These are phyloP conservation scores for Sialis lutaria DNA, from an alignment of 2,888 invertebrate species.

Conservation along the genomic window DNA sequence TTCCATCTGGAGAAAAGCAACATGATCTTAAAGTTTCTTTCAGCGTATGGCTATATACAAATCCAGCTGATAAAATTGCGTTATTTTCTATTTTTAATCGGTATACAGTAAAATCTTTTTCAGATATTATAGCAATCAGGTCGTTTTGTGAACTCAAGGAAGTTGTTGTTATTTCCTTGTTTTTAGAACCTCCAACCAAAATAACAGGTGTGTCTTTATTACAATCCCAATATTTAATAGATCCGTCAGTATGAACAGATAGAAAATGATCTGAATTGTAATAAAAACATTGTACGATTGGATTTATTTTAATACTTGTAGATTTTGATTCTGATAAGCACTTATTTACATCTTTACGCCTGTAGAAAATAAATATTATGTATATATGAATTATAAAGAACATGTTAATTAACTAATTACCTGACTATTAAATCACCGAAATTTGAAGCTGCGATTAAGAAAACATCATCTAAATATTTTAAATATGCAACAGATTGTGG, in stretches of 20 bases:
- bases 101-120: constrained; percentile 13
- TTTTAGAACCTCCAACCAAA: background rate
- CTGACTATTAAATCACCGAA: constrained; percentile 9
- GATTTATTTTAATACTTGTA: no score
- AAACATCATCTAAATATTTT: constrained; percentile 6
- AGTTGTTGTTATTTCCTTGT: constrained; percentile 11
- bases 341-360: no score
- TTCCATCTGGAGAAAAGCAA: constrained; percentile 31
- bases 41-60: constrained; percentile 6
- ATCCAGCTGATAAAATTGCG: background rate
- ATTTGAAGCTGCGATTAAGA: constrained; percentile 10
- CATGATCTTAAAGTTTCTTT: constrained; percentile 13
- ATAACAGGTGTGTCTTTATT: background rate
- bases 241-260: no score
- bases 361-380: no score
- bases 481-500: constrained; percentile 9
- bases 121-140: constrained; percentile 12
- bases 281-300: no score
- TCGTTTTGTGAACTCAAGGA: constrained; percentile 10
- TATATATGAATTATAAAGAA: no score
- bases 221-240: no score
- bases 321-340: no score
- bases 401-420: no score
- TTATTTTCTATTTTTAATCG: no score
- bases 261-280: no score